These are phyloP conservation scores for Nemapogon koenigi DNA, from an alignment of 2,888 invertebrate species.

Conservation along the genomic window DNA sequence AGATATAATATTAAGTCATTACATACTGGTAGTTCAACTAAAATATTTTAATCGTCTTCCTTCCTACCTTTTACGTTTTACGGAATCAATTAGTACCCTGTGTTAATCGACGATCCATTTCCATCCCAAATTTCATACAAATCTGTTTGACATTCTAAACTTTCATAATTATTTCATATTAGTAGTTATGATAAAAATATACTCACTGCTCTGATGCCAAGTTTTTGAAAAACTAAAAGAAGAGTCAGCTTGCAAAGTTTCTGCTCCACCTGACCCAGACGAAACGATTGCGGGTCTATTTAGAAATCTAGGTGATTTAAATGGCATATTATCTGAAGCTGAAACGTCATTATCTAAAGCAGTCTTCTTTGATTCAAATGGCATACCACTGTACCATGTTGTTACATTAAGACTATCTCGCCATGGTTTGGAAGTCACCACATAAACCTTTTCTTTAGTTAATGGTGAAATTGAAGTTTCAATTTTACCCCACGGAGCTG, in stretches of 20 bases:
- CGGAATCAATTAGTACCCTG: background rate
- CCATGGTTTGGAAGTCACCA: slow-evolving; percentile 79
- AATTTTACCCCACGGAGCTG: slow-evolving; percentile 70
- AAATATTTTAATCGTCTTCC: background rate
- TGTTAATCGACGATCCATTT: background rate
- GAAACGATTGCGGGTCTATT: slow-evolving; percentile 64
- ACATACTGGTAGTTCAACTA: background rate
- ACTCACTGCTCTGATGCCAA: slow-evolving; percentile 57
- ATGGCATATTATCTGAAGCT: slow-evolving; percentile 33
- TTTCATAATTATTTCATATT: background rate
- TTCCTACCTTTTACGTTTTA: background rate
- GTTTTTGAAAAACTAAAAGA: slow-evolving; percentile 45
- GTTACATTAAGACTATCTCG: slow-evolving; percentile 28
- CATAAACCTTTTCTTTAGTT: slow-evolving; percentile 81
- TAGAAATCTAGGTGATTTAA: slow-evolving; percentile 60
- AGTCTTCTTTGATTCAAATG: slow-evolving; percentile 41
- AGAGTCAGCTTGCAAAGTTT: slow-evolving; percentile 36
- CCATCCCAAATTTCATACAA: no score
- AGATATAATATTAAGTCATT: background rate
- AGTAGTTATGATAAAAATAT: slow-evolving; percentile 12
- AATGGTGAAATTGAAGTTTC: slow-evolving; percentile 77
- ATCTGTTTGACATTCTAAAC: no score
- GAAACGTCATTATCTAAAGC: slow-evolving; percentile 26
- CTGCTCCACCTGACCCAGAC: slow-evolving; percentile 34
- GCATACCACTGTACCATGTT: slow-evolving; percentile 34